Base-by-base conservation (phyloP, 2,797 vertebrate genomes). In the Clarias fuscus region DNA sequence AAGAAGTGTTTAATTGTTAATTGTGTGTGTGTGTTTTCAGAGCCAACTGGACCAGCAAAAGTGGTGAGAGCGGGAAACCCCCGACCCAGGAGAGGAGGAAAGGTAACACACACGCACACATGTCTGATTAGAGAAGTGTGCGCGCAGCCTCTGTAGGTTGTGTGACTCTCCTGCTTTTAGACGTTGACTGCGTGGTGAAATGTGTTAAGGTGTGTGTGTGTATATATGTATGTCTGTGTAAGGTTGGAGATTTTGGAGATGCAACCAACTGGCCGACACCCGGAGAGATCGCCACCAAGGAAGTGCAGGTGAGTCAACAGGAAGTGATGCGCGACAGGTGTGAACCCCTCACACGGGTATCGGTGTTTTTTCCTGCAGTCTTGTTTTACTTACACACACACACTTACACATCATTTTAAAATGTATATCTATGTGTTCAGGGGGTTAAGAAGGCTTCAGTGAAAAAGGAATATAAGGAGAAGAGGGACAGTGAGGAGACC, bases 231-330 rank as follows among this genome's bases (percentile, higher is more conserved):
- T 73, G 13, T 86, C 1, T 79, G 17, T 90, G 82, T 68, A 90
- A 99, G 98, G 98, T 99, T 88, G 97, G 98, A 90, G 98, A 99
- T 91, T 99, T 99, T 0, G 97, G 96, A 72, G 98, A 99, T 94
- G 94, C 98, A n/a, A 98, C 97, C 91, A 99, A 97, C 89, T 99
- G 98, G 98, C 98, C 98, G 0, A 99, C 98, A 58, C 98, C 98
- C 24, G 98, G 98, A 90, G 98, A 99, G 94, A 99, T 99, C 43
- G 98, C 98, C 53, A 97, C 98, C 43, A 99, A 99, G 93, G 98
- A 97, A 27, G 93, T 97, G 83, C 97, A 98, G 98, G 98, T 99
- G 59, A 84, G 86, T 77, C 18, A 2, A 33, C 10, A 82, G 43
- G 64, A 30, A 17, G 22, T 80, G 20, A 33, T 5, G n/a, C 59